Conservation (phyloP, 2,113 vertebrate genomes). For the Podiceps cristatus region DNA sequence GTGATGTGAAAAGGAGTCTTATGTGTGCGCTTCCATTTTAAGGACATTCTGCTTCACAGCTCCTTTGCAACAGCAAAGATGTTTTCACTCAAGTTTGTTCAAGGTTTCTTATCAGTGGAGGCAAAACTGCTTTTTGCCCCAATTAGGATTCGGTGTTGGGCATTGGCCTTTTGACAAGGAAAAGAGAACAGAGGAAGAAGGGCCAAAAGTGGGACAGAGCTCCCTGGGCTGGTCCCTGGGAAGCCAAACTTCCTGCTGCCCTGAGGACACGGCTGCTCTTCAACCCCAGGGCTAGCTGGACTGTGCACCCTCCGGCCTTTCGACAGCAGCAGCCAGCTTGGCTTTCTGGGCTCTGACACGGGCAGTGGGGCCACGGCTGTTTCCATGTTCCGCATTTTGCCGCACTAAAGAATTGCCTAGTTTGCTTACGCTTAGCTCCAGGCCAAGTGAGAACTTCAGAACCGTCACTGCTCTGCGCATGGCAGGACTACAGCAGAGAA, state of each 20-base stretch:
- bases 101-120: not conserved
- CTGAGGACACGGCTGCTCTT: not conserved
- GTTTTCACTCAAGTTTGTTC: not conserved
- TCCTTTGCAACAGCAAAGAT: not conserved
- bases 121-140: not conserved
- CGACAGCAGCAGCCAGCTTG: not conserved
- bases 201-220: not conserved
- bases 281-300: not conserved
- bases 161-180: not conserved
- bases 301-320: not conserved
- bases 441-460: not conserved
- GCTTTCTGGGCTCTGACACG: not conserved
- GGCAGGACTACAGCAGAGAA: not conserved
- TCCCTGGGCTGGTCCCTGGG: accelerated
- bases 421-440: not conserved
- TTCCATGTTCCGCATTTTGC: not conserved
- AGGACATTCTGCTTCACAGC: not conserved
- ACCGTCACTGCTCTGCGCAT: not conserved
- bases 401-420: not conserved
- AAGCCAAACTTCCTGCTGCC: not conserved
- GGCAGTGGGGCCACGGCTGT: accelerated
- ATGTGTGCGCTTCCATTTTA: not conserved
- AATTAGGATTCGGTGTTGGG: not conserved
- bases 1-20: not conserved
- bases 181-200: not conserved